Base-by-base conservation (phyloP, 2,888 invertebrate genomes). In the Athalia cordata region DNA sequence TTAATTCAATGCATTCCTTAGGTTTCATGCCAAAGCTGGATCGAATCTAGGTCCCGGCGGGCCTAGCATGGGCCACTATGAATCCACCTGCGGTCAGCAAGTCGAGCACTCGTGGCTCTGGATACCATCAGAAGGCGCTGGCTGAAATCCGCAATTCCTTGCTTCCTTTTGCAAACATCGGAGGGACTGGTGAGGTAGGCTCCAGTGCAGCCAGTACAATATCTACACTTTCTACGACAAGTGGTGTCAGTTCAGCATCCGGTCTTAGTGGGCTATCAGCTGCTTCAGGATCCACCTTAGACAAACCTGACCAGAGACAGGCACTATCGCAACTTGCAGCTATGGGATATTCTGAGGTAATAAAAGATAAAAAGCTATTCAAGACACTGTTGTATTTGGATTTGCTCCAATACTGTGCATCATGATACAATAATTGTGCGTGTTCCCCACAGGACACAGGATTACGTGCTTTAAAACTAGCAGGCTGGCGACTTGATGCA, bases 51-150 rank as follows among this genome's bases (percentile, higher is more conserved):
- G 89, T 89, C 90, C 89, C 85, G 83, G 82, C 84, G 88, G 90
- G 87, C 89, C 89, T 90, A 90, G 90, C 89, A 90, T 90, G 90
- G 90, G 90, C 89, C 90, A 92, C 90, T 89, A 92, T 92, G 91
- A 92, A 91, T 91, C 90, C 91, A 88, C 90, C 91, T 86, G 90
- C 89, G 85, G 90, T 91, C 88, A 91, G 90, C 89, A 91, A 91
- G 89, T 90, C 93, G 91, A 93, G 93, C 91, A 93, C 93, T 92
- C 94, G 94, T 91, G 93, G 93, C 90, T 93, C 95, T 92, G 95
- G 95, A 92, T 96, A 96, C 91, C 95, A 95, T 91, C 95, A 96
- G 91, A 96, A 96, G 92, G 96, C 96, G 89, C 93, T 96, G 91
- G 96, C 95, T 91, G 95, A 96, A 91, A 96, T 96, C 87, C 93